Conservation (phyloP, 2,888 invertebrate genomes). For the Nowickia ferox region DNA sequence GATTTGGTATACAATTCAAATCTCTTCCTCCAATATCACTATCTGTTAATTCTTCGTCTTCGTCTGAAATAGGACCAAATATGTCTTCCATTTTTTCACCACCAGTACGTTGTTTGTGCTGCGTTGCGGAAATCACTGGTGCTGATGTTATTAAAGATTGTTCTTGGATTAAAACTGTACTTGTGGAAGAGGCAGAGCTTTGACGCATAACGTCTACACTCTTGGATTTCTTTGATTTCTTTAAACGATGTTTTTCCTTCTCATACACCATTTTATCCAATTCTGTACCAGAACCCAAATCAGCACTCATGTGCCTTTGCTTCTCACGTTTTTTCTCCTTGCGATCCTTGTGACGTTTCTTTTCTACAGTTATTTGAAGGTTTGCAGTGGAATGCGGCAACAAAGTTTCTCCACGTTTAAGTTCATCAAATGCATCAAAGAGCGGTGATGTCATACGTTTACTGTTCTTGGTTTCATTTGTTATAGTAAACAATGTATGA, state of each 20-base stretch:
- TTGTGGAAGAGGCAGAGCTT: slow-evolving; percentile 61
- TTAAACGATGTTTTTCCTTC: slow-evolving; percentile 83
- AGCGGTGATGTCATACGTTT: slow-evolving; percentile 74
- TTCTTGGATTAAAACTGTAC: slow-evolving; percentile 3
- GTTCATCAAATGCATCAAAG: slow-evolving; percentile 84
- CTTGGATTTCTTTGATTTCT: slow-evolving; percentile 85
- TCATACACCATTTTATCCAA: slow-evolving; percentile 74
- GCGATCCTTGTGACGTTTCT: slow-evolving; percentile 82
- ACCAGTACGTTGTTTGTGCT: slow-evolving; percentile 85
- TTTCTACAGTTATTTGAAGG: slow-evolving; percentile 74
- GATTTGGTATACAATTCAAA: slow-evolving; percentile 61
- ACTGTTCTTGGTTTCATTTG: slow-evolving; percentile 52
- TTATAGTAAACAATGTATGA: not conserved
- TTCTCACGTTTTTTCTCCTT: slow-evolving; percentile 83
- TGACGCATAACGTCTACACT: slow-evolving; percentile 77
- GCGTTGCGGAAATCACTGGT: slow-evolving; percentile 37
- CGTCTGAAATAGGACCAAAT: slow-evolving; percentile 93
- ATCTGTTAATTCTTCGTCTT: slow-evolving; percentile 83
- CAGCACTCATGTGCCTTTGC: slow-evolving; percentile 77
- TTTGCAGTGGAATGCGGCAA: slow-evolving; percentile 38
- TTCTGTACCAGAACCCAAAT: slow-evolving; percentile 75
- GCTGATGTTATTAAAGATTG: slow-evolving; percentile 46
- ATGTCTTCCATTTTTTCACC: slow-evolving; percentile 93
- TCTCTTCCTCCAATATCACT: slow-evolving; percentile 71
- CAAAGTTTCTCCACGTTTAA: slow-evolving; percentile 82